A percentile compares a stretch with the other conserved stretches of the same genome.
Evolutionary conservation across 2,113 vertebrate genomes (phyloP).

Genomic region (Rhynchopsitta pachyrhyncha): DNA sequence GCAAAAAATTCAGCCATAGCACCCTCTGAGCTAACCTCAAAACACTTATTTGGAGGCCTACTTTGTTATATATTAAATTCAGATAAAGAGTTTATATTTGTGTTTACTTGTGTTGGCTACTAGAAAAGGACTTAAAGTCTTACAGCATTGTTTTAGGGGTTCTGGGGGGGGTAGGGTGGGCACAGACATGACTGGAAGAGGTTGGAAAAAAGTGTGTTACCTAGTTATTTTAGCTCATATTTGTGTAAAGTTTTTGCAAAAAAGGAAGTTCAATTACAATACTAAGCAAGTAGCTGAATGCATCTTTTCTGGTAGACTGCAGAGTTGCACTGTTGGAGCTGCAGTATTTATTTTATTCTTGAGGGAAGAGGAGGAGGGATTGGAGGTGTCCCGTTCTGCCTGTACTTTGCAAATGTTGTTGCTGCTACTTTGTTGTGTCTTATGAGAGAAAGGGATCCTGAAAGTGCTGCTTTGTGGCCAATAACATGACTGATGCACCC

Average conservation of each 20-base stretch:
- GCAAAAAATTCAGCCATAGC: background rate
- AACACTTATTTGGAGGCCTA: background rate
- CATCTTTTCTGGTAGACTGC: background rate
- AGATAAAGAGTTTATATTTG: background rate
- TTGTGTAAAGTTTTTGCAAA: background rate
- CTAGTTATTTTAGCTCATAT: background rate
- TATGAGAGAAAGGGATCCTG: background rate
- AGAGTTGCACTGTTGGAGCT: background rate
- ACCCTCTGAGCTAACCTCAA: background rate
- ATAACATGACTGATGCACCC: background rate
- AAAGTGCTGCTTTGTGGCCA: background rate
- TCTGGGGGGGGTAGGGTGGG: fast-evolving
- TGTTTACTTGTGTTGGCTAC: background rate
- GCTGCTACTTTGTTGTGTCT: background rate
- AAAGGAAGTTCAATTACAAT: background rate
- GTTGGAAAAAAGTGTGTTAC: background rate
- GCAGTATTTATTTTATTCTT: background rate
- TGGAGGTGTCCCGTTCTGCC: background rate
- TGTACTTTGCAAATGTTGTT: background rate
- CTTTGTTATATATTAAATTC: background rate
- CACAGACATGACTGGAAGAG: background rate
- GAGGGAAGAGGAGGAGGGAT: background rate
- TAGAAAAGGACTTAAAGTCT: background rate
- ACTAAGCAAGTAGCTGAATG: background rate
- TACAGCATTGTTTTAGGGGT: background rate